Evolutionary conservation across 2,888 invertebrate species (phyloP).

Genomic region (Ophraella communa): DNA sequence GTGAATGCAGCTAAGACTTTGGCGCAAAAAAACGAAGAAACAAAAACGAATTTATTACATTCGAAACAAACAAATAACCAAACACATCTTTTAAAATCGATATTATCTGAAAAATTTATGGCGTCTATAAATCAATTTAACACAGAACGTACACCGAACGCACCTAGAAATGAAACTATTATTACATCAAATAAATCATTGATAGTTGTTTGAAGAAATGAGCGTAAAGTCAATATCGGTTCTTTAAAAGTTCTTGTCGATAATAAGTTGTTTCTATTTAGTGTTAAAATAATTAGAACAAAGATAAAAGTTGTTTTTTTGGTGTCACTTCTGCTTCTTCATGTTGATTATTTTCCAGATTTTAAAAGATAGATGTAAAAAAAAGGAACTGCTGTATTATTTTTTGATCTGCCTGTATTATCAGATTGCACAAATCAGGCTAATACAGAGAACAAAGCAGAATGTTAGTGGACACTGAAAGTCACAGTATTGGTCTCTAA

Average conservation of each 20-base stretch:
- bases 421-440: no score
- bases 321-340: no score
- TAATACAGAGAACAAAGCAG: no score
- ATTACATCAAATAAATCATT: conserved; percentile 3
- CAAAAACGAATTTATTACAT: neutral
- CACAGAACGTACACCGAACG: neutral
- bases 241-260: neutral
- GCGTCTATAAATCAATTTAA: neutral
- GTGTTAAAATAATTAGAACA: no score
- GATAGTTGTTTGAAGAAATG: neutral
- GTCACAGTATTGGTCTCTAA: no score
- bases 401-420: no score
- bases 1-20: neutral
- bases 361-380: no score
- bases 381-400: no score
- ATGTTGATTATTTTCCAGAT: no score
- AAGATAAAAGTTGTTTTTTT: no score
- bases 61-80: neutral
- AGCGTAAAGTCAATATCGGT: neutral
- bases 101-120: conserved; percentile 5
- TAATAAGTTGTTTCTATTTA: no score
- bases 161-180: neutral
- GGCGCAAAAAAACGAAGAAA: neutral
- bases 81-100: neutral
- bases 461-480: no score